Evolutionary conservation across 2,888 invertebrate genomes (phyloP).

Genomic region (Lithophane semibrunnea): DNA sequence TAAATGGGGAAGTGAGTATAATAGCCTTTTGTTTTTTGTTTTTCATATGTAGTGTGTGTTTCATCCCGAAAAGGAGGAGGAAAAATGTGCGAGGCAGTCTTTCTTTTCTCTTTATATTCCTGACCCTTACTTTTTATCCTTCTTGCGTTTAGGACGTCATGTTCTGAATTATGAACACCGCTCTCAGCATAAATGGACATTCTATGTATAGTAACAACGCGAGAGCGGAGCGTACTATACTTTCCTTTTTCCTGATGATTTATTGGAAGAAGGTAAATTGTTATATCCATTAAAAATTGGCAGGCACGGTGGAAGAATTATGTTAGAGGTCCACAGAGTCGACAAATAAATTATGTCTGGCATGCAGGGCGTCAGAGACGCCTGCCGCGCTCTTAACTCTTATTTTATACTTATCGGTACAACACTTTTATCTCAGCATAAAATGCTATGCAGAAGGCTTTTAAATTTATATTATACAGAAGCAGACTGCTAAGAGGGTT

Average conservation of each 20-base stretch:
- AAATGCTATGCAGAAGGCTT: slow-evolving; percentile 82
- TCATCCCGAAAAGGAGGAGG: slow-evolving; percentile 1
- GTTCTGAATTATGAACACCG: slow-evolving; percentile 46
- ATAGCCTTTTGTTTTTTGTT: neutral
- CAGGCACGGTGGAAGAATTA: slow-evolving; percentile 71
- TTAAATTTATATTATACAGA: slow-evolving; percentile 80
- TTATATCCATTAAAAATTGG: slow-evolving; percentile 73
- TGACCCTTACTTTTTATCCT: slow-evolving; percentile 32
- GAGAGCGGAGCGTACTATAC: slow-evolving; percentile 25
- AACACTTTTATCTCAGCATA: slow-evolving; percentile 84
- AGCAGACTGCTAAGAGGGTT: slow-evolving; percentile 68
- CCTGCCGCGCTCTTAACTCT: slow-evolving; percentile 74
- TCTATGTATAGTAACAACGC: slow-evolving; percentile 31
- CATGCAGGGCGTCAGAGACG: slow-evolving; percentile 68
- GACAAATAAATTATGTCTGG: slow-evolving; percentile 75
- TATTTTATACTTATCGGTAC: slow-evolving; percentile 85
- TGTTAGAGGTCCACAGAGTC: slow-evolving; percentile 69
- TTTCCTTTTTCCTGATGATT: slow-evolving; percentile 53
- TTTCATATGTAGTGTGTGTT: neutral
- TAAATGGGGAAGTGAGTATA: neutral
- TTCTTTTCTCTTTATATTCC: slow-evolving; percentile 21
- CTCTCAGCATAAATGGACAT: slow-evolving; percentile 36
- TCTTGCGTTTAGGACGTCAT: slow-evolving; percentile 20
- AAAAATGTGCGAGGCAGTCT: neutral
- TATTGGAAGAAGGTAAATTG: slow-evolving; percentile 61